Evolutionary conservation across 2,888 invertebrate genomes (phyloP), one percentile per base, ranked within the genome.

Genomic region (Parochlus steinenii): DNA sequence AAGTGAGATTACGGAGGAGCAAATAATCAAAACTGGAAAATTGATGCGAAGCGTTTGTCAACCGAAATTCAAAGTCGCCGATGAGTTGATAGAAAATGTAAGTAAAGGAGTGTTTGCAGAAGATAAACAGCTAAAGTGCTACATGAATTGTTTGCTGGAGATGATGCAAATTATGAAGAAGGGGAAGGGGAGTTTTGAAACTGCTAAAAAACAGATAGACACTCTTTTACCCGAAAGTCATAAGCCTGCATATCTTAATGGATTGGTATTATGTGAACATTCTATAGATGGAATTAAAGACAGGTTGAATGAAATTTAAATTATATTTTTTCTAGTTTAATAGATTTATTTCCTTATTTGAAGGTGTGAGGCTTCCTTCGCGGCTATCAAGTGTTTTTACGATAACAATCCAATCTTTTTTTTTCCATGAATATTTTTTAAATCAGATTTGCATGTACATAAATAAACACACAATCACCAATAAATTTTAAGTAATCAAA

Each of bases 111-210:
- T 15, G 16, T 8, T 34, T 5, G 28, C 20, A 6, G 28, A 34
- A 16, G 18, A 3, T 11, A 28, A 27, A 19, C 28, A 34, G 20
- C 10, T 27, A 3, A 34, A 34, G 26, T 34, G 34, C 7, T 34
- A 34, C 16, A 22, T 34, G 22, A 34, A 28, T 15, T 34, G 34
- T 22, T 20, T 34, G 4, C 17, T 34, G n/a, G 34, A 34, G 16
- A 34, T 34, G 34, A 34, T 34, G 28, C 28, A 34, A 20, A 28
- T 20, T 15, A 23, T 28, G 1, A 34, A 34, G 24, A 34, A 34
- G 16, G 34, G 34, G n/a, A 34, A 34, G 23, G 5, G 27, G 4
- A 26, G 16, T 7, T 19, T 16, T 12, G 34, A 34, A 6, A 10
- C 20, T 6, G 34, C 28, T 2, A 19, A 17, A 2, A 27, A 15